Evolutionary conservation across 23 tunicate species (phyloP), one percentile per base, ranked within the genome.

Genomic region (Ascidia mentula): DNA sequence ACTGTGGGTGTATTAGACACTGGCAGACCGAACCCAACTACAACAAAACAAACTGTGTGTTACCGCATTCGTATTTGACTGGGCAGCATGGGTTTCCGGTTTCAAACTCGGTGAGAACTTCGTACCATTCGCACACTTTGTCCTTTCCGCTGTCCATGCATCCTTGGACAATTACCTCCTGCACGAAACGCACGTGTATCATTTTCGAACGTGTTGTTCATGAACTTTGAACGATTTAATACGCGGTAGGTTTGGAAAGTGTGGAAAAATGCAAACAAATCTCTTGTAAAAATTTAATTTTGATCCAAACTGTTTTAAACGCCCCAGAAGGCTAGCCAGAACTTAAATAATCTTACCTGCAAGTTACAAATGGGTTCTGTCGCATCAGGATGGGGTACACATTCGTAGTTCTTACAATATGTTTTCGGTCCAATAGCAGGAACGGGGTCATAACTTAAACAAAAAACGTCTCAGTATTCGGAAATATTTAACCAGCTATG

Each of bases 1-100:
- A 53, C 24, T 5, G 22, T 15, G 15, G 13, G 22, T n/a, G n/a
- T 53, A 5, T 53, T 53, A 53, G 7, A 5, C 28, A 53, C n/a
- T 20, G 65, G 22, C 53, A 9, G 53, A 42, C 53, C 53, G 53
- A 9, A 42, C 53, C 53, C 53, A 42, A 42, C 53, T 9, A 42
- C 12, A 42, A 15, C 53, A 42, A 42, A 9, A 9, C 15, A 42
- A 15, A 42, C 15, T 15, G 65, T 9, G 65, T 42, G 72, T 65
- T 78, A 85, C 89, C 73, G 69, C 89, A 85, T 22, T 85, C 76
- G 36, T 72, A 85, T 65, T 77, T 72, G 8, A 79, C 75, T 78
- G 89, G 89, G 36, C 89, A 85, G 69, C 89, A 85, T 45, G 82
- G 59, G 46, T 85, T 82, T 26, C 80, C 82, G 7, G 89, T 85